Conservation (phyloP, 2,888 invertebrate species). For the Nasonia oneida region DNA sequence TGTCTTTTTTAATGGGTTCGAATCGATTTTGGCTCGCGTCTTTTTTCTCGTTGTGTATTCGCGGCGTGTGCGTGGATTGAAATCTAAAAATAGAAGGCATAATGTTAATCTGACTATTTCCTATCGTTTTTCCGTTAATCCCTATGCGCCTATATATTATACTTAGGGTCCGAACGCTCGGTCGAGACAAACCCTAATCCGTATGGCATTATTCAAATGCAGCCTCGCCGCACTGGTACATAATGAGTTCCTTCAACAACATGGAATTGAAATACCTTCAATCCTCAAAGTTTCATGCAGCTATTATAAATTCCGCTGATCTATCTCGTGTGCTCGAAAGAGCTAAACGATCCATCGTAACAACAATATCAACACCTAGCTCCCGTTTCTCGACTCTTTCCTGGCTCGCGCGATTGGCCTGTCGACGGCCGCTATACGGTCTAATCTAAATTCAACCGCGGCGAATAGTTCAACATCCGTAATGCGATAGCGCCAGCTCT, state of each 20-base stretch:
- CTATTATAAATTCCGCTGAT: background rate
- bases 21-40: background rate
- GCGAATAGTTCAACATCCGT: slow-evolving; percentile 56
- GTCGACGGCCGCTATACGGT: background rate
- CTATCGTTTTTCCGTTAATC: too few species aligned
- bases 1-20: background rate
- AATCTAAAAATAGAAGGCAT: too few species aligned
- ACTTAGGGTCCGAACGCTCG: too few species aligned
- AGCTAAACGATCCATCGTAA: background rate
- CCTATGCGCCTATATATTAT: too few species aligned
- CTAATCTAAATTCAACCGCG: slow-evolving; percentile 44
- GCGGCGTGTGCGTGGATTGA: too few species aligned
- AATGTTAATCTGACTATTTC: too few species aligned
- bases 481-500: slow-evolving; percentile 49
- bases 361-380: background rate
- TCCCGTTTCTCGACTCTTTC: background rate
- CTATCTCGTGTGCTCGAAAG: background rate
- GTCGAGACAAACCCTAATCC: too few species aligned
- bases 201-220: background rate
- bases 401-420: background rate
- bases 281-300: too few species aligned
- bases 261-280: background rate
- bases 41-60: too few species aligned
- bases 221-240: background rate
- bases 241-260: background rate